These are phyloP conservation scores for Astatoreochromis straeleni DNA, from an alignment of 2,113 vertebrate species.

Conservation along the genomic window DNA sequence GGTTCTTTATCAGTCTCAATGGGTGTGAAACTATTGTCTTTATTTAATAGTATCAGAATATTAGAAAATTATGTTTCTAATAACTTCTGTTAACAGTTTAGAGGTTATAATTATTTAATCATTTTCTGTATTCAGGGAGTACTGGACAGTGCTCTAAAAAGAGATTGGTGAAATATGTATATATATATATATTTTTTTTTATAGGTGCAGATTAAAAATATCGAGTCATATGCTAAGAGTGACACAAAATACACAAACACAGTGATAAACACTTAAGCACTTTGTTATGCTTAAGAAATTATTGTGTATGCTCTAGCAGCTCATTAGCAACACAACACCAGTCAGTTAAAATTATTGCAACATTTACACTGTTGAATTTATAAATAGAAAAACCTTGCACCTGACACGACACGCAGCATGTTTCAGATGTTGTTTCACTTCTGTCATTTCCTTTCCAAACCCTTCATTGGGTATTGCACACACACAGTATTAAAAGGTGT, in stretches of 20 bases:
- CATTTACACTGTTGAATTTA: neutral
- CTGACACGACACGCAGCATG: neutral
- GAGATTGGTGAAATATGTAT: neutral
- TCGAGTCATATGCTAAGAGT: slow-evolving; percentile 80
- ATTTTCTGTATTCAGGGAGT: neutral
- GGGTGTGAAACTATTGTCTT: neutral
- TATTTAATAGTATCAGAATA: neutral
- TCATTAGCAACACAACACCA: slow-evolving; percentile 31
- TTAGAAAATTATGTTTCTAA: neutral
- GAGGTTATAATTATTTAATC: neutral
- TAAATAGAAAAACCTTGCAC: neutral
- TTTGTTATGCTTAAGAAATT: slow-evolving; percentile 77
- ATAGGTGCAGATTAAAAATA: slow-evolving; percentile 72
- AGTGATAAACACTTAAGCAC: slow-evolving; percentile 74
- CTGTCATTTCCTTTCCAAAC: neutral
- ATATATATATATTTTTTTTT: neutral
- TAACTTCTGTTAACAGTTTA: neutral
- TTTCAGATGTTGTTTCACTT: neutral
- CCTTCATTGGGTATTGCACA: neutral
- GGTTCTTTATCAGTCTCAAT: neutral
- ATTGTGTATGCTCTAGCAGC: slow-evolving; percentile 20
- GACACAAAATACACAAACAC: slow-evolving; percentile 87
- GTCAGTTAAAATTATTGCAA: slow-evolving; percentile 33
- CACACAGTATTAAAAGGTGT: neutral
- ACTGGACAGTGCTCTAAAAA: neutral